Base-by-base conservation (phyloP, 2,888 invertebrate species). In the Tetragnatha montana region DNA sequence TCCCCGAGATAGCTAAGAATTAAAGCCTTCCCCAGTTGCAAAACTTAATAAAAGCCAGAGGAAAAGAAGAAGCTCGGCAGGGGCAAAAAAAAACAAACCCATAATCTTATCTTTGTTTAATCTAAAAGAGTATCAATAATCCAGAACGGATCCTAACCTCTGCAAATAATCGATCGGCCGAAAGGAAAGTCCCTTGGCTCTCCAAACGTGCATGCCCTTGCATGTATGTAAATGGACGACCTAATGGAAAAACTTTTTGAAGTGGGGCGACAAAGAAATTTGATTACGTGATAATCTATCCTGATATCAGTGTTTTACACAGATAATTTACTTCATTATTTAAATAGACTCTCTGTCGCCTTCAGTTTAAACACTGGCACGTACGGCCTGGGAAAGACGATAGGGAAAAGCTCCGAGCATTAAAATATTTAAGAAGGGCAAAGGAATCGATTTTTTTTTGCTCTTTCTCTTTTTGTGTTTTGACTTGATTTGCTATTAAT, bases 311-410 rank as follows among this genome's bases (percentile, higher is more conserved):
- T 90, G 87, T 90, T 86, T 90, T 90, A 90, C 86, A 87, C 86
- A 86, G 89, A 90, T 90, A 90, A 90, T 90, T 90, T 90, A 90
- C 89, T 90, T 90, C 86, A 90, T 90, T 90, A 90, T 90, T 90
- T 81, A 90, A 90, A 90, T 81, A 82, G 82, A 86, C 85, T 86
- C 21, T 75, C 70, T 71, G 78, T 85, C 89, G 81, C 76, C 81
- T 70, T 68, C 21, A 86, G 89, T 86, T 85, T 85, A 89, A 89
- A 76, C 81, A 73, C 85, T 51, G 51, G 81, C 87, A 87, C 81
- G 87, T 68, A 74, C 50, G 51, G 19, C 14, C 49, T 19, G 47
- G 50, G 69, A 81, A 87, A 87, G 87, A 81, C 81, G 81, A 87
- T 86, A 86, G 73, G 73, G 71, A 80, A 86, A 86, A 75, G 50